Evolutionary conservation across 2,888 invertebrate genomes (phyloP).

Genomic region (Parnassius orleans): DNA sequence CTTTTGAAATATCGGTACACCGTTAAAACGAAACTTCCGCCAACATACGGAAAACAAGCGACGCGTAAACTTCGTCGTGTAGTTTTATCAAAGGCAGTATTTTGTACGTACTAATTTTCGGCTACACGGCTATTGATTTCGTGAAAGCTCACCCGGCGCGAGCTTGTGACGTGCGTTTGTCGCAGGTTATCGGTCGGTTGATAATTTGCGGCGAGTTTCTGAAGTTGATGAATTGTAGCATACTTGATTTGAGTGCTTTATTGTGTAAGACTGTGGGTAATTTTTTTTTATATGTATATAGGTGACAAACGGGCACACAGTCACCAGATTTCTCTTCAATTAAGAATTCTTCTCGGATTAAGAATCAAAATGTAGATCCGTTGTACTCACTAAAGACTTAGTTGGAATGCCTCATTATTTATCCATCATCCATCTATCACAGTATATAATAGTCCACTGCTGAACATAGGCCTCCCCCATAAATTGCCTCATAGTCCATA

Average conservation of each 20-base stretch:
- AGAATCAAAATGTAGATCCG: too few species aligned
- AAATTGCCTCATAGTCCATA: too few species aligned
- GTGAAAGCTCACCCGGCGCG: background rate
- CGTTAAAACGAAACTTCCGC: conserved; percentile 5
- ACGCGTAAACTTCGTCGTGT: conserved; percentile 11
- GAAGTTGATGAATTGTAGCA: background rate
- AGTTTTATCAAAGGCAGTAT: conserved; percentile 2
- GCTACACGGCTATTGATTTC: background rate
- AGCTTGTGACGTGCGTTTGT: conserved; percentile 1
- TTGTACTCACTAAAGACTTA: too few species aligned
- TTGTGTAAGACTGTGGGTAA: too few species aligned
- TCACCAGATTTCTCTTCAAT: too few species aligned
- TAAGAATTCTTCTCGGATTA: too few species aligned
- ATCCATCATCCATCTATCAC: too few species aligned
- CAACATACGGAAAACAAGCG: conserved; percentile 5
- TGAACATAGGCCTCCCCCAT: too few species aligned
- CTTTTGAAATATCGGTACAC: background rate
- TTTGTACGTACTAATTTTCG: background rate
- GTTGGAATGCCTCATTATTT: too few species aligned
- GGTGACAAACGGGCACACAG: too few species aligned
- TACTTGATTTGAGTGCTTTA: conserved; percentile 2
- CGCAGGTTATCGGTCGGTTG: conserved; percentile 8
- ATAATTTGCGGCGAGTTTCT: conserved; percentile 1
- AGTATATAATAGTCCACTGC: too few species aligned
- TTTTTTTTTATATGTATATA: too few species aligned